phyloP scores from a whole-genome alignment of 2,888 invertebrate genomes.

The Tiphia femorata region DNA sequence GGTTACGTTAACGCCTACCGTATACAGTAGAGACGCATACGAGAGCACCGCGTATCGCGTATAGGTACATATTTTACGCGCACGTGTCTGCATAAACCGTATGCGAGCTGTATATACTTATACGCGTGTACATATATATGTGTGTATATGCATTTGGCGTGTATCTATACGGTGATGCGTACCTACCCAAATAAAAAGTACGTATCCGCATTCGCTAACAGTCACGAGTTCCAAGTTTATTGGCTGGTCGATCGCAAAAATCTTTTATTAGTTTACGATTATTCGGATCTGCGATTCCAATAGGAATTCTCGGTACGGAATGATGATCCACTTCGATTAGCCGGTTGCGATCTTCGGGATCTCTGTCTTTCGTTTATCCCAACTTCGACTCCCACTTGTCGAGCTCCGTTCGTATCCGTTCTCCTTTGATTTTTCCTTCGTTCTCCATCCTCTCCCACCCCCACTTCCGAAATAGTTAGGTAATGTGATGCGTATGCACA shows the following conservation, averaged over 20 bases:
- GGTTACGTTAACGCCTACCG: conserved; percentile 40
- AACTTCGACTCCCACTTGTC: neutral
- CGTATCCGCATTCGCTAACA: conserved; percentile 24
- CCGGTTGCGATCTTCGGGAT: neutral
- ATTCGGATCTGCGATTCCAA: no score
- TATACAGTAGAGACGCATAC: neutral
- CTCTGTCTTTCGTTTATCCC: neutral
- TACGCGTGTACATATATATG: conserved; percentile 10
- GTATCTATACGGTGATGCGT: conserved; percentile 9
- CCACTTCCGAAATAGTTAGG: neutral
- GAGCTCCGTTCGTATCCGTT: neutral
- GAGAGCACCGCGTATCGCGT: conserved; percentile 2
- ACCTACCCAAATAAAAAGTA: conserved; percentile 16
- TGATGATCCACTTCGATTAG: no score
- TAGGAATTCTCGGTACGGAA: no score
- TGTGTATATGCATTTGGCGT: conserved; percentile 7
- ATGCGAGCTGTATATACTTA: no score
- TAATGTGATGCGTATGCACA: neutral
- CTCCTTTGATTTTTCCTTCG: neutral
- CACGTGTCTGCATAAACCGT: no score
- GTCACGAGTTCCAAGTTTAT: conserved; percentile 33
- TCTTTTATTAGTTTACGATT: conserved; percentile 23
- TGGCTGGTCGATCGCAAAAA: conserved; percentile 24
- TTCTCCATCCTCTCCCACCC: neutral
- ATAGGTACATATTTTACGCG: no score